These are phyloP conservation scores for Chironex yamaguchii DNA, from an alignment of 30 jellyfish, hydroid and myxozoan genomes.

Conservation along the genomic window DNA sequence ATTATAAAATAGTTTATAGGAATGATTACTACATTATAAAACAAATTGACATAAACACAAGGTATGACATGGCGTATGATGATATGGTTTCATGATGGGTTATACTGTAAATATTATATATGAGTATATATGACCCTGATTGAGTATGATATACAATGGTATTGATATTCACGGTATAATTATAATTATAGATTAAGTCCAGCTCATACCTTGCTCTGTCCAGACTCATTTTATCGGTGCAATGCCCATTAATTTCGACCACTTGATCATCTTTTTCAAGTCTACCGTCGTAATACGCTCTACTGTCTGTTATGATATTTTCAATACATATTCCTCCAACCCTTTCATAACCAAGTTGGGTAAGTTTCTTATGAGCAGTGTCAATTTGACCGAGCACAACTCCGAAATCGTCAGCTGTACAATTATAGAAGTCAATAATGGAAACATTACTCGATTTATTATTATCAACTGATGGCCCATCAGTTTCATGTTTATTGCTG, in stretches of 20 bases:
- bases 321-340: conserved; percentile 63
- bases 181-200: not conserved
- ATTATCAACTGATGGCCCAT: conserved; percentile 28
- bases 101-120: no score
- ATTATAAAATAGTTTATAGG: no score
- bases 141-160: no score
- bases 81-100: no score
- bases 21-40: no score
- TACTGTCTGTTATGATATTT: conserved; percentile 64
- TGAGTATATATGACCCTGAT: no score
- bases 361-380: conserved; percentile 35
- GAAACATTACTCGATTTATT: conserved; percentile 28
- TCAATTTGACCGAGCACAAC: conserved; percentile 68
- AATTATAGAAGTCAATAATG: conserved; percentile 71
- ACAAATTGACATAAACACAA: no score
- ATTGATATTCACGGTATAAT: not conserved
- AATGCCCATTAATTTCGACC: conserved; percentile 78
- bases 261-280: conserved; percentile 70
- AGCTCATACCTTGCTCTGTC: conserved; percentile 77
- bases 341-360: conserved; percentile 68
- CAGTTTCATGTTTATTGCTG: conserved; percentile 16
- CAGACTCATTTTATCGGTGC: conserved; percentile 70
- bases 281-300: conserved; percentile 88
- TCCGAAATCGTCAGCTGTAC: conserved; percentile 78
- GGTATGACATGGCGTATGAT: no score